Percentiles rank a stretch among this genome's conserved stretches.
Evolutionary conservation across 2,113 vertebrate species (phyloP).

Genomic region (Ceuthmochares aereus): DNA sequence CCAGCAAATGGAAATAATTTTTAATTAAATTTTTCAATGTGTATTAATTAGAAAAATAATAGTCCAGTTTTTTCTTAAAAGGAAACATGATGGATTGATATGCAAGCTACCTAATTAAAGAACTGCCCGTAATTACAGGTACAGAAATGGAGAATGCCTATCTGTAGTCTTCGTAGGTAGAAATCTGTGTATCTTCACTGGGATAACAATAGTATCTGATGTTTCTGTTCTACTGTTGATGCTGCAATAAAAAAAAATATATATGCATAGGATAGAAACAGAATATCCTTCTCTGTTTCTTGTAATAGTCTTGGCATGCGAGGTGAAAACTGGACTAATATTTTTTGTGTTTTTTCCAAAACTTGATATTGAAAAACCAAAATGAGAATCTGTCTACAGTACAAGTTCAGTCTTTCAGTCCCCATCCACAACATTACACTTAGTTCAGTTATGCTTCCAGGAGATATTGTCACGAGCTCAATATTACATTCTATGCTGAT

Average conservation of each 20-base stretch:
- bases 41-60: constrained; percentile 37
- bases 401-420: constrained; percentile 7
- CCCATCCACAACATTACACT: constrained; percentile 12
- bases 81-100: constrained; percentile 25
- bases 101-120: constrained; percentile 46
- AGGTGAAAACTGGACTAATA: neutral
- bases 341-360: constrained; percentile 8
- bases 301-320: neutral
- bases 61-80: constrained; percentile 7
- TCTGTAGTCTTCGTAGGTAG: neutral
- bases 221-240: neutral
- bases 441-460: neutral
- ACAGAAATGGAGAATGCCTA: constrained; percentile 21
- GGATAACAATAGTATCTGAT: neutral
- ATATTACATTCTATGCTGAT: neutral
- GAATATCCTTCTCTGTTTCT: constrained; percentile 40
- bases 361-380: constrained; percentile 9
- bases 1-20: constrained; percentile 40
- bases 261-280: constrained; percentile 14
- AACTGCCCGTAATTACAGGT: constrained; percentile 43
- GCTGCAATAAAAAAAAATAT: neutral
- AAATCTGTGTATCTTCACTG: neutral
- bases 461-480: neutral
- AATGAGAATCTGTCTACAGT: constrained; percentile 33
- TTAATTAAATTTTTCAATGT: constrained; percentile 48